phyloP scores from a whole-genome alignment of 2,888 invertebrate species.

The Sericinus montela region DNA sequence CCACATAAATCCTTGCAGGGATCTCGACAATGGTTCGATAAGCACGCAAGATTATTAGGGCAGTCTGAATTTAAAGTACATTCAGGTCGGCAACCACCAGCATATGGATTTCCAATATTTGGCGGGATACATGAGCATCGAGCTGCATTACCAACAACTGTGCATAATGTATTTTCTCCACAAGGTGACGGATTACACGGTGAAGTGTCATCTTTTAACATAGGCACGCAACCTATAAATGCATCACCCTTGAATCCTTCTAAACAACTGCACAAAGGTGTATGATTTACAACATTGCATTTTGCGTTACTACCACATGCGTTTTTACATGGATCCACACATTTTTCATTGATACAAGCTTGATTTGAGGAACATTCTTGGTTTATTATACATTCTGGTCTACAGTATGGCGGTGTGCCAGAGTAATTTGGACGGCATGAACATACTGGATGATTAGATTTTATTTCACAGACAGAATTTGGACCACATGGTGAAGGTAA shows the following conservation, averaged over 20 bases:
- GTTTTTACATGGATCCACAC: slow-evolving; percentile 87
- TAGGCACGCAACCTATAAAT: slow-evolving; percentile 86
- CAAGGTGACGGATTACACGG: slow-evolving; percentile 91
- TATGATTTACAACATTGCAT: slow-evolving; percentile 88
- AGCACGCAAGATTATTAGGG: slow-evolving; percentile 86
- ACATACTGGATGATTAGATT: slow-evolving; percentile 87
- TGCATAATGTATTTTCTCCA: slow-evolving; percentile 90
- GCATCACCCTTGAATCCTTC: slow-evolving; percentile 90
- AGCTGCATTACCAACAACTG: slow-evolving; percentile 82
- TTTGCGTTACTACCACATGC: slow-evolving; percentile 89
- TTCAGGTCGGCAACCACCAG: slow-evolving; percentile 91
- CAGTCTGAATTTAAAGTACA: slow-evolving; percentile 91
- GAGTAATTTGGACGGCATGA: slow-evolving; percentile 89
- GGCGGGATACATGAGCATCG: slow-evolving; percentile 93
- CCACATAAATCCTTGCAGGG: slow-evolving; percentile 93
- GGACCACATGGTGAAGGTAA: slow-evolving; percentile 86
- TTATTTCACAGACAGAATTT: slow-evolving; percentile 91
- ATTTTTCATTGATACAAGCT: slow-evolving; percentile 90
- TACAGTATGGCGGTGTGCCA: slow-evolving; percentile 89
- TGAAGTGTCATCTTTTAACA: slow-evolving; percentile 66
- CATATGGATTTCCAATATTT: slow-evolving; percentile 92
- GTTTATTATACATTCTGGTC: slow-evolving; percentile 90
- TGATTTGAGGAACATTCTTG: slow-evolving; percentile 88
- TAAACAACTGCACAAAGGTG: slow-evolving; percentile 89
- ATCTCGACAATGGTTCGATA: slow-evolving; percentile 91